Base-by-base conservation (phyloP, 1,140 invertebrate species). In the Oedothorax gibbosus region DNA sequence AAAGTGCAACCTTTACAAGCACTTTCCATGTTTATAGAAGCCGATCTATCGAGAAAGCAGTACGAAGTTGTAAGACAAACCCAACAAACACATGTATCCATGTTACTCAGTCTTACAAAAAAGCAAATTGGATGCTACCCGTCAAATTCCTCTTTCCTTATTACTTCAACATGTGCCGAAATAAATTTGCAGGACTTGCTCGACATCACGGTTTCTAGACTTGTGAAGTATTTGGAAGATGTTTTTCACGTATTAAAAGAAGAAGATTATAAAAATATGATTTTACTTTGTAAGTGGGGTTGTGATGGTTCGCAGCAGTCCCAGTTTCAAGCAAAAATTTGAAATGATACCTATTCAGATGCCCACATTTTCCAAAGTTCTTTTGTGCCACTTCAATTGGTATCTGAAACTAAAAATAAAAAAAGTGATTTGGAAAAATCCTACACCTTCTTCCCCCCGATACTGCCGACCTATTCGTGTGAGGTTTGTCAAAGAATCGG, bases 261-360 rank as follows among this genome's bases (percentile, higher is more conserved):
- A n/a, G n/a, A 18, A 49, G 21, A 14, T 2, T 18, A 21, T n/a
- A 69, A 18, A 69, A 21, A 12, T 49, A n/a, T 18, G 12, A 21
- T n/a, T n/a, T 69, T 69, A 7, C 14, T 69, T n/a, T 69, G 15
- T 49, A 69, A 69, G 53, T 73, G 71, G 71, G 71, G 71, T 15
- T 53, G 71, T 51, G 71, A 73, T 54, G 71, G 51, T 15, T 73
- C 51, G 12, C 71, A 73, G 14, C 71, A 73, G 53, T 73, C 71
- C 12, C 14, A 50, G 53, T n/a, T 73, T 7, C 14, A 73, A 73
- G 50, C 71, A 73, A 73, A 73, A 35, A 15, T 73, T 73, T 73
- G 21, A n/a, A 73, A 53, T n/a, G 21, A 15, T 50, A 53, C 14
- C 14, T 21, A 7, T 69, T n/a, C 15, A n/a, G 66, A 69, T 69